Evolutionary conservation across 2,797 vertebrate species (phyloP), one percentile per base, ranked within the genome.

Genomic region (Tarsius wallacei): DNA sequence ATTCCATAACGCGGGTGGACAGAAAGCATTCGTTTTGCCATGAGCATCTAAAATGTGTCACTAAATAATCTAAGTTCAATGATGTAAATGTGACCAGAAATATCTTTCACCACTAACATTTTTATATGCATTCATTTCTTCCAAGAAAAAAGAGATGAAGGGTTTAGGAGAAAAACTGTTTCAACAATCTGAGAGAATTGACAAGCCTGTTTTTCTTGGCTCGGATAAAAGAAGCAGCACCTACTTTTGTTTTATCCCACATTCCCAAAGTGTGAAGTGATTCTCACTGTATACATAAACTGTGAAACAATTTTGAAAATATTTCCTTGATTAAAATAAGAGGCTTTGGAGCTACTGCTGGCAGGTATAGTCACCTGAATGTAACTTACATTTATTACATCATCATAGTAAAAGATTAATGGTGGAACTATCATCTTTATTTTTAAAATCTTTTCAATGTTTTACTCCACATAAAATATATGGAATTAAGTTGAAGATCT

Each of bases 271-370:
- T 86, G 97, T 24, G 73, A 97, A 98, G 26, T 78, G 21, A 87
- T 98, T 98, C 68, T 97, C 74, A 53, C 92, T 84, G 51, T 81
- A 61, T 82, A 70, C 68, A 15, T 88, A 97, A 98, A 15, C 49
- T 93, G 59, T 90, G 93, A 96, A 96, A 97, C 87, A 80, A 81
- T 86, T 89, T 47, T 93, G 64, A 49, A 64, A 61, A 95, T 76
- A 96, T 91, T 84, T 93, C 28, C 17, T 90, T 97, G 70, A 98
- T 98, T 98, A 97, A 97, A 98, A 96, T 77, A 47, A 90, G 31
- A 97, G 93, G 83, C 77, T 97, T 71, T 55, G 93, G 74, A 96
- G 83, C 83, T 26, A 31, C 53, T 89, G 49, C 64, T 90, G 61
- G 63, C 91, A 86, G 74, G 21, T 95, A 12, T 86, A 97, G 74